Conservation (phyloP, 2,888 invertebrate species). For the Hesperia comma region DNA sequence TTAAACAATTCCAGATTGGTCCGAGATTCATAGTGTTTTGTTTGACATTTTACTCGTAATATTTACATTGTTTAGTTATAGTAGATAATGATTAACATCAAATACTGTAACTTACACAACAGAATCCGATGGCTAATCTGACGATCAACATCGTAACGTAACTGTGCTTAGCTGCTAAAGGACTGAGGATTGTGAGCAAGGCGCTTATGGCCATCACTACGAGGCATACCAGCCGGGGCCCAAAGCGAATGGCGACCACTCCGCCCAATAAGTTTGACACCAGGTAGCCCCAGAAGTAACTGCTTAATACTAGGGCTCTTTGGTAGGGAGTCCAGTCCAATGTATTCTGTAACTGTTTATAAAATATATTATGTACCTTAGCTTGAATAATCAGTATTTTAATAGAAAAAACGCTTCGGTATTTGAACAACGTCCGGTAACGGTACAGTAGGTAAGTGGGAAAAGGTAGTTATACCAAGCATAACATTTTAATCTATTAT, state of each 20-base stretch:
- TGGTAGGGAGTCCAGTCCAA: constrained; percentile 73
- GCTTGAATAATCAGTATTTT: too few relatives aligned
- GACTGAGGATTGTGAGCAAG: constrained; percentile 76
- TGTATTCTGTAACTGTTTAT: constrained; percentile 42
- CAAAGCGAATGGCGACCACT: constrained; percentile 78
- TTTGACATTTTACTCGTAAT: too few relatives aligned
- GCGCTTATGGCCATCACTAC: constrained; percentile 64
- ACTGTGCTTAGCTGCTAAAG: constrained; percentile 72
- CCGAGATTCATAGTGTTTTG: too few relatives aligned
- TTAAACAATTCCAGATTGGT: too few relatives aligned
- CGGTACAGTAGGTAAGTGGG: too few relatives aligned
- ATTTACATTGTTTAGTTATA: too few relatives aligned
- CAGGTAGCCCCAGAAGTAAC: constrained; percentile 85
- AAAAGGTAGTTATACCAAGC: too few relatives aligned
- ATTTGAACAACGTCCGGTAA: too few relatives aligned
- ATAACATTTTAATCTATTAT: too few relatives aligned
- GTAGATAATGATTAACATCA: too few relatives aligned
- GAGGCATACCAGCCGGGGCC: constrained; percentile 71
- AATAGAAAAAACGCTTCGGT: too few relatives aligned
- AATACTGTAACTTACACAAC: constrained; percentile 69
- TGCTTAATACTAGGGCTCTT: constrained; percentile 80
- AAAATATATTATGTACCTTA: neutral
- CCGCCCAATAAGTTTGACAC: constrained; percentile 80
- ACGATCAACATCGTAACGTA: constrained; percentile 69
- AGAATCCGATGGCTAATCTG: constrained; percentile 78